Evolutionary conservation across 1,140 invertebrate species (phyloP), one percentile per base, ranked within the genome.

Genomic region (Aphidius gifuensis): DNA sequence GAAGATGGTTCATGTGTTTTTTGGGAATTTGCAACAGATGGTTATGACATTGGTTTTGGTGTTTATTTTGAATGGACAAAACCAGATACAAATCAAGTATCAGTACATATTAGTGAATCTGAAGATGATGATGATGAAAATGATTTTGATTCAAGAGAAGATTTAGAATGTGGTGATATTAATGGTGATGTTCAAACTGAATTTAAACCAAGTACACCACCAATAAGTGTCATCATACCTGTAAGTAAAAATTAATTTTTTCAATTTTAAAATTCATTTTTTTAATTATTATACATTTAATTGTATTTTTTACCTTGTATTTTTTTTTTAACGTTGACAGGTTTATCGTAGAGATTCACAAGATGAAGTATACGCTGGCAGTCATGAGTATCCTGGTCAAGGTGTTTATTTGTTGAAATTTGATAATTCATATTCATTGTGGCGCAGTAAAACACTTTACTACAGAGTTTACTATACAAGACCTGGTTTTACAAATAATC

Each of bases 21-120:
- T 78, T 99, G 97, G 97, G 98, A 99, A 83, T 99, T 99, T 81
- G 95, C 96, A 7, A 99, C 97, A 0, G 98, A 99, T 77, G 89
- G 88, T 71, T 99, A 98, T 78, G 98, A 99, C 75, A 95, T 99
- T 71, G 97, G 96, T 54, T 99, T 99, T 83, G 98, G 97, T 6
- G 87, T 99, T 49, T 98, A 92, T 77, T 99, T 99, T 79, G 97
- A 99, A 81, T 99, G 96, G 96, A 92, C 88, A 5, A 92, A 93
- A 71, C 91, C 90, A 9, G 85, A 85, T 23, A 88, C 90, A 39
- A 92, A 89, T 70, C 90, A 94, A 75, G 89, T 96, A 21, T 90
- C 92, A 40, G 87, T 97, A 62, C 88, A 94, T 70, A 91, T 98
- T 6, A 94, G 92, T 51, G 96, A 97, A 68, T 93, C 90, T 61